Evolutionary conservation across 1,140 invertebrate genomes (phyloP).

Genomic region (Drosophila tani): DNA sequence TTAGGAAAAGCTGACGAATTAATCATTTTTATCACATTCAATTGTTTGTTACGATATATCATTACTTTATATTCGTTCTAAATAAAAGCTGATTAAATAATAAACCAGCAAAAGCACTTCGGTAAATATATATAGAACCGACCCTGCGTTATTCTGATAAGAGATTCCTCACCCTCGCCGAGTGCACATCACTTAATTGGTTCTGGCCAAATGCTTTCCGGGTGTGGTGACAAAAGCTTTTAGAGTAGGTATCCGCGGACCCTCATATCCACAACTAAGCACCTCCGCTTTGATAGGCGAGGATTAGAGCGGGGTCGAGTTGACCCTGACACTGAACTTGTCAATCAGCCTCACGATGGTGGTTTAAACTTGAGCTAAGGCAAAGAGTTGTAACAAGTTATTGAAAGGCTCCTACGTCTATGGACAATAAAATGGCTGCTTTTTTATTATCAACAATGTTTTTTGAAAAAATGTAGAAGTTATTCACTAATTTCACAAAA

Average conservation of each 20-base stretch:
- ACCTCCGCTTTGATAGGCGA: slow-evolving; percentile 32
- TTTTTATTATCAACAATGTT: too few species aligned
- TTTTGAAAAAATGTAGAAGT: too few species aligned
- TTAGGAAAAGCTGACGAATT: not conserved
- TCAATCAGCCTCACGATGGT: slow-evolving; percentile 39
- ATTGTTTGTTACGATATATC: not conserved
- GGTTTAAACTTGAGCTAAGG: slow-evolving; percentile 60
- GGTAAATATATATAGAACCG: not conserved
- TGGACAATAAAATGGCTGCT: too few species aligned
- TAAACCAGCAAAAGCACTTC: not conserved
- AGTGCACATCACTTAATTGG: not conserved
- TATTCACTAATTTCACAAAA: too few species aligned
- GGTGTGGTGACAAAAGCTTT: slow-evolving; percentile 6
- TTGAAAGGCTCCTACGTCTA: too few species aligned
- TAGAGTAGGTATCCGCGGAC: slow-evolving; percentile 4
- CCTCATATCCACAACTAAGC: slow-evolving; percentile 63
- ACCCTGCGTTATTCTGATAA: not conserved
- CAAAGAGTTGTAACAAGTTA: slow-evolving; percentile 40
- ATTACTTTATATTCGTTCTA: not conserved
- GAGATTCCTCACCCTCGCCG: not conserved
- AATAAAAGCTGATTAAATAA: not conserved
- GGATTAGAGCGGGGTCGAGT: slow-evolving; percentile 32
- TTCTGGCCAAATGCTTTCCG: not conserved
- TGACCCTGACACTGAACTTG: slow-evolving; percentile 65
- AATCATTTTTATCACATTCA: not conserved